These are phyloP conservation scores for Oncorhynchus kisutch DNA, from an alignment of 2,113 vertebrate genomes.

Conservation along the genomic window DNA sequence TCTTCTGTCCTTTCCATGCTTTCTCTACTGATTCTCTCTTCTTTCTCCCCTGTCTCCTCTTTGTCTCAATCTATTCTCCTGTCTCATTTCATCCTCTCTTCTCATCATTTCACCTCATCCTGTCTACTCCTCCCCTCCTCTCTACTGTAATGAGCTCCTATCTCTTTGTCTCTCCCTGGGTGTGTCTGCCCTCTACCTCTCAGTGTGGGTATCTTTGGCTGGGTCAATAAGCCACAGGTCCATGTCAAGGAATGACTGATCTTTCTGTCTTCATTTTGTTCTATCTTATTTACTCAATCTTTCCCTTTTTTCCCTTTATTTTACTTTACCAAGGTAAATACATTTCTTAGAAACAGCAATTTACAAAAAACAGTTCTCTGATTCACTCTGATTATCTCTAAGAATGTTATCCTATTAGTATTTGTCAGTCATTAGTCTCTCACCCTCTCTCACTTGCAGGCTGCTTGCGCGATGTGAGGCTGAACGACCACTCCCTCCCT, in stretches of 20 bases:
- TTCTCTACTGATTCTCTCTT: not conserved
- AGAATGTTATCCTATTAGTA: too few relatives aligned
- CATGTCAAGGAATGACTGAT: not conserved
- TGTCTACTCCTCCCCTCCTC: not conserved
- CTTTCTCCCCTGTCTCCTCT: not conserved
- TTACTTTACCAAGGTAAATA: too few relatives aligned
- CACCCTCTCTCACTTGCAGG: constrained; percentile 60
- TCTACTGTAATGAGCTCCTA: not conserved
- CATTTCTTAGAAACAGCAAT: too few relatives aligned
- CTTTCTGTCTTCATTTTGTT: not conserved
- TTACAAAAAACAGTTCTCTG: too few relatives aligned
- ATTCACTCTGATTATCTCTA: too few relatives aligned
- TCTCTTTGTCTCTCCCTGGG: not conserved
- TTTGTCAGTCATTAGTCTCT: not conserved
- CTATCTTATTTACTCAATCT: not conserved
- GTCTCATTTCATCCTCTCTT: not conserved
- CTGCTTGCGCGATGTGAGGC: constrained; percentile 83
- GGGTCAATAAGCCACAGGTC: not conserved
- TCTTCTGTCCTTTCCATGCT: not conserved
- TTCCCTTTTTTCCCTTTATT: not conserved
- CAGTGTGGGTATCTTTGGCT: not conserved
- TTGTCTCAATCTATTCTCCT: not conserved
- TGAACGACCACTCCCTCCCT: constrained; percentile 77
- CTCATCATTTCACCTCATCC: not conserved
- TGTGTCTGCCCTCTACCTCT: not conserved